Percentiles rank a stretch among this genome's conserved stretches.
phyloP scores from a whole-genome alignment of 2,113 vertebrate species.

The Falcunculus frontatus region DNA sequence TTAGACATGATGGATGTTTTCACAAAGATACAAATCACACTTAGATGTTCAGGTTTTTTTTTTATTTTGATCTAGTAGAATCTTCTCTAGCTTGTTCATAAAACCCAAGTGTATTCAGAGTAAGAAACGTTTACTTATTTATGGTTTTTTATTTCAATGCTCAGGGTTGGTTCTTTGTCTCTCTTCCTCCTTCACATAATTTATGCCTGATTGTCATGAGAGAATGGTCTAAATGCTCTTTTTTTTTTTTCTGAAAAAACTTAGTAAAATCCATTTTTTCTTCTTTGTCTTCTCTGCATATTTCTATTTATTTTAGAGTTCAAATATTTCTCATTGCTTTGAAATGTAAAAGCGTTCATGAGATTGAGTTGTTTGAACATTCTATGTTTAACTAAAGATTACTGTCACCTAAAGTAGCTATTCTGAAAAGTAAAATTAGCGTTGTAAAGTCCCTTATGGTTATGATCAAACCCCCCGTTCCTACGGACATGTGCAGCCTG shows the following conservation, averaged over 20 bases:
- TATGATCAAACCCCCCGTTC: neutral
- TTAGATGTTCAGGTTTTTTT: neutral
- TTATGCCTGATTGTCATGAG: neutral
- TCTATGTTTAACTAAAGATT: neutral
- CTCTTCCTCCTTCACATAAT: neutral
- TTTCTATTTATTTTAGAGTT: neutral
- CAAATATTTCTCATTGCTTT: neutral
- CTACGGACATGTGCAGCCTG: fast-evolving
- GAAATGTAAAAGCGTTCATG: neutral
- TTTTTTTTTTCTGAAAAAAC: neutral
- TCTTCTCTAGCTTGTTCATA: neutral
- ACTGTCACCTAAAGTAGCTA: neutral
- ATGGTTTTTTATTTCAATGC: neutral
- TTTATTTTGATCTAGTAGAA: neutral
- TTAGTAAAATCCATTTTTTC: neutral
- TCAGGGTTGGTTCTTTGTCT: neutral
- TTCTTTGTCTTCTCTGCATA: neutral
- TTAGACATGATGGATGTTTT: neutral
- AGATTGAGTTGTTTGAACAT: neutral
- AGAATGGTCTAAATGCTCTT: neutral
- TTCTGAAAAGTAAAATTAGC: neutral
- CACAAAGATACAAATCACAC: neutral
- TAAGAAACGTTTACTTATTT: neutral
- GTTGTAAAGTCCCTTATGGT: neutral
- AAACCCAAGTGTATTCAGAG: neutral